Conservation (phyloP, 2,888 invertebrate species). For the Pristionchus fissidentatus region DNA sequence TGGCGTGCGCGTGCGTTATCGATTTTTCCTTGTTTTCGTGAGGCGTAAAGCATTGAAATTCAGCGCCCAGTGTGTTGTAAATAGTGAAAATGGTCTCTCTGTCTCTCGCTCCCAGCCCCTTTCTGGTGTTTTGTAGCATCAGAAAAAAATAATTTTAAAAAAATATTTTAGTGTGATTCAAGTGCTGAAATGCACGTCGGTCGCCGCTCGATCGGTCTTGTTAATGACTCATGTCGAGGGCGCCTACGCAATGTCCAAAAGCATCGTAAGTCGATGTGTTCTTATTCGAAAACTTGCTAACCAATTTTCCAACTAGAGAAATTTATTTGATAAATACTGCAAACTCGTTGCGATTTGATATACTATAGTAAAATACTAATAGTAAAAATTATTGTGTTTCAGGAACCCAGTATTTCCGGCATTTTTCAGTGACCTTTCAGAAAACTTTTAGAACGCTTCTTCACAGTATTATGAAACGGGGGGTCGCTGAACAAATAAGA, state of each 20-base stretch:
- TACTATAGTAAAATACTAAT: too few species aligned
- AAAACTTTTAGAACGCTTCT: too few species aligned
- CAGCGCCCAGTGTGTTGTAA: not conserved
- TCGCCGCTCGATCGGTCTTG: not conserved
- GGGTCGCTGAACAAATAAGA: too few species aligned
- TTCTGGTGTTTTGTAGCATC: not conserved
- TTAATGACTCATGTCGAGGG: not conserved
- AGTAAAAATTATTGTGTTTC: too few species aligned
- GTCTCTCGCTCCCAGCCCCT: too few species aligned
- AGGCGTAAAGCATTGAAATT: not conserved
- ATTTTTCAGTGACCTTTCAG: too few species aligned
- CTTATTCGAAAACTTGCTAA: too few species aligned
- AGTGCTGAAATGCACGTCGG: not conserved
- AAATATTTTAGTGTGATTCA: not conserved
- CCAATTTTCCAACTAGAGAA: too few species aligned
- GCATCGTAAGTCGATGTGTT: not conserved
- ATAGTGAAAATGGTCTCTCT: not conserved
- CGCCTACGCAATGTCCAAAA: not conserved
- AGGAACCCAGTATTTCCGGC: too few species aligned
- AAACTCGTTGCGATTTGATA: too few species aligned
- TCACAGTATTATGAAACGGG: too few species aligned
- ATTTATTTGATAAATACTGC: too few species aligned
- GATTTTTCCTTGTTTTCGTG: not conserved
- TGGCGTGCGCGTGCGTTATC: constrained; percentile 19
- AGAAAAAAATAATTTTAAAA: not conserved